A percentile compares a stretch with the other conserved stretches of the same genome.
phyloP scores from a whole-genome alignment of 2,888 invertebrate species.

The Aphidius colemani region DNA sequence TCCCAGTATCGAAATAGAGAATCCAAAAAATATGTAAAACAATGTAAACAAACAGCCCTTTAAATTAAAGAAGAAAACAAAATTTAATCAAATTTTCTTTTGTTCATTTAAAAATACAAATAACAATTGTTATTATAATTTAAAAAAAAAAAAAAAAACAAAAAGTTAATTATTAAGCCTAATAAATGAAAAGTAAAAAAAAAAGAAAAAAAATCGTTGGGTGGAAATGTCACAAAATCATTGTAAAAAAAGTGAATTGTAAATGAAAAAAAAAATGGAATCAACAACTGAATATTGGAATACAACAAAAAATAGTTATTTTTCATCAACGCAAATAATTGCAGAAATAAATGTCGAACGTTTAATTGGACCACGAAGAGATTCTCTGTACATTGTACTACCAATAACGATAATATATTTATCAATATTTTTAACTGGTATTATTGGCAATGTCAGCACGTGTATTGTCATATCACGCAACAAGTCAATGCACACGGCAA shows the following conservation, averaged over 20 bases:
- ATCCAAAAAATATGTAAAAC: background rate
- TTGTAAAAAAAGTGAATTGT: background rate
- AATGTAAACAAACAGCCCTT: background rate
- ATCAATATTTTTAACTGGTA: constrained; percentile 65
- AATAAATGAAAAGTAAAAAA: background rate
- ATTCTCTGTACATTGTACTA: constrained; percentile 59
- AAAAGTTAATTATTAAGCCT: too few species aligned
- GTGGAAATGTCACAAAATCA: background rate
- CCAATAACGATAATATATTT: constrained; percentile 64
- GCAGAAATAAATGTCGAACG: constrained; percentile 10
- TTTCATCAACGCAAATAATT: constrained; percentile 4
- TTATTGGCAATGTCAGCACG: constrained; percentile 68
- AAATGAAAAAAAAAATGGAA: background rate
- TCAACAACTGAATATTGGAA: background rate
- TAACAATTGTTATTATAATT: background rate
- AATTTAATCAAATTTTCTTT: too few species aligned
- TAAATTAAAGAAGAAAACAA: too few species aligned
- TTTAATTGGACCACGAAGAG: constrained; percentile 45
- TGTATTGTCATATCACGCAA: constrained; percentile 69
- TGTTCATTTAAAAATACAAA: background rate
- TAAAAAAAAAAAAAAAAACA: too few species aligned
- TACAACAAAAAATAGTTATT: constrained; percentile 1
- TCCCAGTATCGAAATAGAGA: background rate
- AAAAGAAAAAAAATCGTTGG: background rate
- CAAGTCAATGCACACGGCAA: constrained; percentile 70